Evolutionary conservation across 2,888 invertebrate genomes (phyloP).

Genomic region (Amphipyra berbera): DNA sequence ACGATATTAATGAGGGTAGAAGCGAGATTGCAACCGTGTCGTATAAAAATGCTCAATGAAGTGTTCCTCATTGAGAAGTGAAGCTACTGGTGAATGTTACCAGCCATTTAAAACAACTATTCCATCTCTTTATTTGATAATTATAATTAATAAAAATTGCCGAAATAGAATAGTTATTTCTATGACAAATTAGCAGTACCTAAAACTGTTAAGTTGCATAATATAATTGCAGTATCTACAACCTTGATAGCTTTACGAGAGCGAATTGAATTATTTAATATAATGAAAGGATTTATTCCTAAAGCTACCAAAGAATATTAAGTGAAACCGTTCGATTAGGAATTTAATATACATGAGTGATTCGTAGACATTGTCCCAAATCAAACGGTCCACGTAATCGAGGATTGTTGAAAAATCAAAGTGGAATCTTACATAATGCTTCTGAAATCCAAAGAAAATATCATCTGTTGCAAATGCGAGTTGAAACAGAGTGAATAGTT

Average conservation of each 20-base stretch:
- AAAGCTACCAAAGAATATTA: constrained; percentile 70
- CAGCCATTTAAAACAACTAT: constrained; percentile 70
- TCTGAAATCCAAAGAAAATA: constrained; percentile 81
- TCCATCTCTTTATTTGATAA: constrained; percentile 40
- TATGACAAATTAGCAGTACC: constrained; percentile 67
- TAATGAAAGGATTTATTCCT: constrained; percentile 13
- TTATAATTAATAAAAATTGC: constrained; percentile 3
- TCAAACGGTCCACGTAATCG: constrained; percentile 68
- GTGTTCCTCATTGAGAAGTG: constrained; percentile 82
- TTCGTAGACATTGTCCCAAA: constrained; percentile 51
- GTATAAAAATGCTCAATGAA: constrained; percentile 84
- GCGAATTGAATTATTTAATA: constrained; percentile 19
- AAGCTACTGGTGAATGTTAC: constrained; percentile 84
- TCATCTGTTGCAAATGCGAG: constrained; percentile 82
- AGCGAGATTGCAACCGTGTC: constrained; percentile 89
- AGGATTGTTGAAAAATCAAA: constrained; percentile 71
- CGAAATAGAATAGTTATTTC: constrained; percentile 61
- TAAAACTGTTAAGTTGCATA: constrained; percentile 69
- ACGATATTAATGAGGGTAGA: constrained; percentile 90
- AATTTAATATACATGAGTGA: constrained; percentile 52
- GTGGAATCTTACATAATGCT: constrained; percentile 79
- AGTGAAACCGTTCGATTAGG: constrained; percentile 67
- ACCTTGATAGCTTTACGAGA: constrained; percentile 69
- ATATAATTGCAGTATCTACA: constrained; percentile 76
- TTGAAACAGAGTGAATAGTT: constrained; percentile 80